A percentile compares a stretch with the other conserved stretches of the same genome.
Evolutionary conservation across 2,888 invertebrate species (phyloP).

Genomic region (Leptarthrus brevirostris): DNA sequence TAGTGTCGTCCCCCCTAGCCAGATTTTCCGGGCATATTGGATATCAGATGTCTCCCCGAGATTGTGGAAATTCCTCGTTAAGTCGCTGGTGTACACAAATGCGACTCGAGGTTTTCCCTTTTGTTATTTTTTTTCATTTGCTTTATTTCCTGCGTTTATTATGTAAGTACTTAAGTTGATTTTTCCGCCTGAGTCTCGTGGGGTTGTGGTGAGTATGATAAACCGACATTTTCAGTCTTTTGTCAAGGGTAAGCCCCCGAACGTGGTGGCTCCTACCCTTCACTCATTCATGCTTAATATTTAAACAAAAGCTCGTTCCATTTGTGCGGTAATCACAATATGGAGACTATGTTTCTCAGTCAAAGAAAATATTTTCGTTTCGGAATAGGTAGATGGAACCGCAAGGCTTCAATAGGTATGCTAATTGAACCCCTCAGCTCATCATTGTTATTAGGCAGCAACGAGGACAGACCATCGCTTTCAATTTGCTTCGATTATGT

Average conservation of each 20-base stretch:
- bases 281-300: background rate
- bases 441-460: conserved; percentile 1
- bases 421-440: conserved; percentile 1
- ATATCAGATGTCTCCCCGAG: background rate
- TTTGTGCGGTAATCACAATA: background rate
- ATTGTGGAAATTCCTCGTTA: background rate
- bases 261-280: background rate
- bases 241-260: background rate
- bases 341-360: background rate
- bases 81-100: background rate
- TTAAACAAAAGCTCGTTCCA: background rate
- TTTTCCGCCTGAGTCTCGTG: background rate
- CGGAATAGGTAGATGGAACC: background rate
- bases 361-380: conserved; percentile 13
- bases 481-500: conserved; percentile 22
- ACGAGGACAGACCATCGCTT: conserved; percentile 13
- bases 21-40: background rate
- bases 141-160: background rate
- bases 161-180: background rate
- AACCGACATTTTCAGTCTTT: background rate
- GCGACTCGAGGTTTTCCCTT: background rate
- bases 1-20: background rate
- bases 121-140: background rate
- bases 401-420: conserved; percentile 6
- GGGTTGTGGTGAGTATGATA: background rate